Percentiles rank a stretch among this genome's conserved stretches.
These are phyloP conservation scores for Phrynocephalus forsythii DNA, from an alignment of 2,797 vertebrate genomes.

Conservation along the genomic window DNA sequence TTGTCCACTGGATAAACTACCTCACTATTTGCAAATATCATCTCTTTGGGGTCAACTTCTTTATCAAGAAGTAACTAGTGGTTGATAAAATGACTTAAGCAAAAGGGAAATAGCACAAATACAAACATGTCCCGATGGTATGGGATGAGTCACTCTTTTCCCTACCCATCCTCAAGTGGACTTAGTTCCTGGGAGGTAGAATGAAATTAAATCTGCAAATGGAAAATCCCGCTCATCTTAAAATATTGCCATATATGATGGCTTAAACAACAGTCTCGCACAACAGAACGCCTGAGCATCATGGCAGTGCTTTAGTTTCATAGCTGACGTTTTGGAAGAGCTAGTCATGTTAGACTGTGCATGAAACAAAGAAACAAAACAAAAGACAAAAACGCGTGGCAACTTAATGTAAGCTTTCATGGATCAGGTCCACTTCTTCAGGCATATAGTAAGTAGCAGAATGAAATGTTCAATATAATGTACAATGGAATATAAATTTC, in stretches of 20 bases:
- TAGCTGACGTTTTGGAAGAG: too few species aligned
- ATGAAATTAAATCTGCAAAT: not conserved
- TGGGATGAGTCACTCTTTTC: constrained; percentile 29
- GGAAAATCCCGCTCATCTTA: not conserved
- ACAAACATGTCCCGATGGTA: constrained; percentile 22
- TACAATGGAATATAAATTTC: too few species aligned
- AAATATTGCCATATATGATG: not conserved
- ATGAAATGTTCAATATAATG: too few species aligned
- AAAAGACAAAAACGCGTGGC: too few species aligned
- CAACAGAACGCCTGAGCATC: not conserved
- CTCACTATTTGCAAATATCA: not conserved
- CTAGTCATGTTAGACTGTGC: too few species aligned
- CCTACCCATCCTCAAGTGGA: constrained; percentile 3
- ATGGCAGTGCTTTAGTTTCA: not conserved
- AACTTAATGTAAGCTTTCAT: too few species aligned
- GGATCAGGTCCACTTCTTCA: too few species aligned
- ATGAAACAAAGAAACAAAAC: too few species aligned
- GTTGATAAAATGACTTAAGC: constrained; percentile 20
- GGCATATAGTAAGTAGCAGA: too few species aligned
- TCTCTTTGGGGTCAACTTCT: constrained; percentile 34
- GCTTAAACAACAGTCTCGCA: not conserved
- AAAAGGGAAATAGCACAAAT: constrained; percentile 31
- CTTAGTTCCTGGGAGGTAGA: not conserved
- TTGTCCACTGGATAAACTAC: constrained; percentile 1
- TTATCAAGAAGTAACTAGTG: constrained; percentile 1